Conservation (phyloP, 2,888 invertebrate genomes). For the Rambutsinella grinnellia region DNA sequence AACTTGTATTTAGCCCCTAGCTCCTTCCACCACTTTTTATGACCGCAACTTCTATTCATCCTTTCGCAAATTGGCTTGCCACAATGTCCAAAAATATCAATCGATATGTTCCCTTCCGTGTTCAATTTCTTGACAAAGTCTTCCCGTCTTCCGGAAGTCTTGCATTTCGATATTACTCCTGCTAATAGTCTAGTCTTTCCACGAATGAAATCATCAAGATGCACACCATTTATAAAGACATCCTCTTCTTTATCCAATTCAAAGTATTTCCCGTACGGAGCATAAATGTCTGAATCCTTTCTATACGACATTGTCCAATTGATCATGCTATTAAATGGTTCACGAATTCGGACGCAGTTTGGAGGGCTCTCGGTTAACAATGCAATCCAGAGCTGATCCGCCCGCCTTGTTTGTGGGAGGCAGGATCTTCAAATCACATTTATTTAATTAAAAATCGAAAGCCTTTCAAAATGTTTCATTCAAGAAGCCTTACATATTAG, state of each 20-base stretch:
- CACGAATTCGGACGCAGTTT: background rate
- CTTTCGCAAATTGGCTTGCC: background rate
- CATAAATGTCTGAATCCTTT: background rate
- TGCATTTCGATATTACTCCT: slow-evolving; percentile 11
- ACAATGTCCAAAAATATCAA: slow-evolving; percentile 20
- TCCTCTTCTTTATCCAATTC: too few relatives aligned
- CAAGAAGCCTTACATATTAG: background rate
- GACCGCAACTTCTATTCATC: background rate
- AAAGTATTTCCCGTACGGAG: background rate
- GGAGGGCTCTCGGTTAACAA: background rate
- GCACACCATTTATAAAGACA: background rate
- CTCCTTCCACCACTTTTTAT: background rate
- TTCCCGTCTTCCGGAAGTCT: background rate
- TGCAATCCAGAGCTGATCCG: slow-evolving; percentile 5
- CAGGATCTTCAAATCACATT: too few relatives aligned
- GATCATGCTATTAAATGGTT: background rate
- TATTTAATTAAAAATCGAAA: too few relatives aligned
- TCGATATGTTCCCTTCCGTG: background rate
- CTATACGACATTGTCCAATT: slow-evolving; percentile 12
- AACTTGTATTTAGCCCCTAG: slow-evolving; percentile 11
- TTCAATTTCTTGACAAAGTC: background rate
- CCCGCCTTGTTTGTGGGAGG: background rate
- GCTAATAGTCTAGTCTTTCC: background rate
- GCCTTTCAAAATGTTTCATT: too few relatives aligned
- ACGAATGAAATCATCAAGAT: background rate